Evolutionary conservation across 2,113 vertebrate species (phyloP).

Genomic region (Sula dactylatra): DNA sequence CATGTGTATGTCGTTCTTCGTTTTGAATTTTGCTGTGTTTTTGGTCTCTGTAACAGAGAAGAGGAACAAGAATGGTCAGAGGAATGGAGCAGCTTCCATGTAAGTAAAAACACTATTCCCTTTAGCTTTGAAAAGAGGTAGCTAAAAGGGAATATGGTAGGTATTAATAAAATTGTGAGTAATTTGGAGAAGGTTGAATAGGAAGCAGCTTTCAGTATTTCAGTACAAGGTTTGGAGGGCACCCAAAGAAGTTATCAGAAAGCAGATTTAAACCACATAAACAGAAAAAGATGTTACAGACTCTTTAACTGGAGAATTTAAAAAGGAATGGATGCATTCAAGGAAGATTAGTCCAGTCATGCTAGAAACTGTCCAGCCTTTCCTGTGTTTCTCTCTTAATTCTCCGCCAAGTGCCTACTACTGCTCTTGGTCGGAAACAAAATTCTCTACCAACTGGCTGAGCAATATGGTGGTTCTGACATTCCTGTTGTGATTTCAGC

Average conservation of each 20-base stretch:
- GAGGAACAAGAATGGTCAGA: neutral
- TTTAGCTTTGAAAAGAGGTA: neutral
- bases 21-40: neutral
- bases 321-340: neutral
- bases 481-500: neutral
- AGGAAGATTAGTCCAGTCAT: neutral
- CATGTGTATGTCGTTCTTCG: neutral
- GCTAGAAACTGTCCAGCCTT: neutral
- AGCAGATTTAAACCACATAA: neutral
- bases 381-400: neutral
- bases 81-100: neutral
- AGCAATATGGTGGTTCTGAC: neutral
- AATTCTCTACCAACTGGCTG: neutral
- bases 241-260: neutral
- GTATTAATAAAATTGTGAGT: neutral
- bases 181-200: neutral
- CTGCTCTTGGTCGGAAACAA: neutral
- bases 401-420: neutral
- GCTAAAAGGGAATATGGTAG: neutral
- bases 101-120: neutral
- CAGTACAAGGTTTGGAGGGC: neutral
- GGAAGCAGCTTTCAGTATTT: neutral
- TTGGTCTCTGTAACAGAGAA: neutral
- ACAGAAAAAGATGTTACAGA: rapidly evolving
- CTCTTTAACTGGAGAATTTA: neutral